Conservation (phyloP, 2,113 vertebrate genomes). For the Micromys minutus region DNA sequence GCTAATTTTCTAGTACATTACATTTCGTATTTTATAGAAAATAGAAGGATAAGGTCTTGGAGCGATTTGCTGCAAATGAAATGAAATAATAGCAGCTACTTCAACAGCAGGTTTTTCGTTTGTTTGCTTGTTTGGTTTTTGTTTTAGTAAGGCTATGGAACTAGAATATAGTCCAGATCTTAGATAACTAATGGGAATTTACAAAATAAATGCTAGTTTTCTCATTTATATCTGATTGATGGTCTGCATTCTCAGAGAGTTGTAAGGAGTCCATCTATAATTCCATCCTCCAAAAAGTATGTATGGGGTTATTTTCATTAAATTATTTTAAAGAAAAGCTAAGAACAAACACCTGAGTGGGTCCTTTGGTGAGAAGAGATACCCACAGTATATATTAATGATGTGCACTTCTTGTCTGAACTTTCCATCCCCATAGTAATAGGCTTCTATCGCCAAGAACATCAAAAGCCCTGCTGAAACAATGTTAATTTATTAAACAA, state of each 20-base stretch:
- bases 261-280: not conserved
- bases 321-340: not conserved
- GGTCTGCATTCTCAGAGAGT: not conserved
- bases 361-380: not conserved
- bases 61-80: not conserved
- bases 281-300: not conserved
- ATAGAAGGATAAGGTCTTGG: not conserved
- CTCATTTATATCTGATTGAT: not conserved
- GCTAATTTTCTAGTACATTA: not conserved
- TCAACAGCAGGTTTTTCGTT: not conserved
- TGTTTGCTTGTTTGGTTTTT: not conserved
- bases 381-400: not conserved
- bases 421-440: not conserved
- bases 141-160: not conserved
- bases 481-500: not conserved
- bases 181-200: not conserved
- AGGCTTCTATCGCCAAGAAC: not conserved
- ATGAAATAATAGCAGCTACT: not conserved
- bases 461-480: not conserved
- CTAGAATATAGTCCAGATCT: not conserved
- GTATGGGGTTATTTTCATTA: not conserved
- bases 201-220: conserved; percentile 15
- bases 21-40: not conserved
- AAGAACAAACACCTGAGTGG: not conserved
- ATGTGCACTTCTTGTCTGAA: not conserved